Evolutionary conservation across 2,113 vertebrate genomes (phyloP), one percentile per base, ranked within the genome.

Genomic region (Pandion haliaetus): DNA sequence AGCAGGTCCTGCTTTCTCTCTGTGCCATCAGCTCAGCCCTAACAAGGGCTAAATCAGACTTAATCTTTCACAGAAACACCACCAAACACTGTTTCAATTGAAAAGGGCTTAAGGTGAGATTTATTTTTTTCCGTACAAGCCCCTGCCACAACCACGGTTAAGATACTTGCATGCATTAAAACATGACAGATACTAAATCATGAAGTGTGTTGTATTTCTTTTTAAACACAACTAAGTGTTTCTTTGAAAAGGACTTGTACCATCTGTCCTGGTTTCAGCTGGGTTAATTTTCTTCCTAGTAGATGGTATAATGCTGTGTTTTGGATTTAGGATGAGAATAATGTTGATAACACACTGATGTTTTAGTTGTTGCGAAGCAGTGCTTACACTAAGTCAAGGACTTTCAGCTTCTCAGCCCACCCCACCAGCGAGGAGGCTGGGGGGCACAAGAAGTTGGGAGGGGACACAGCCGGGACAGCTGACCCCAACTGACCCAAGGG

Each of bases 81-180:
- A 49, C 62, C 58, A 86, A 84, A 80, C 23, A 42, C 34, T 42
- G 79, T 88, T 96, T 86, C 86, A 90, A 84, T 63, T 66, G 88
- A 83, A 90, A 96, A 86, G 83, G 88, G 82, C 72, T 94, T 93
- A 96, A 78, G 67, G 76, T 78, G 63, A 96, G 80, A 92, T 86
- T 86, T 88, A 47, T 20, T 55, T 92, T 88, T 59, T 62, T 45
- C 62, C 23, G 25, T 12, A 40, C 20, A 83, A 80, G 44, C 55
- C 83, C 44, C 80, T 78, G 45, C 34, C 59, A 66, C 50, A 86
- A 58, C 13, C 79, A 73, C 55, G 59, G 42, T 34, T 47, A 81
- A 88, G 55, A 83, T 9, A n/a, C 26, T 54, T 57, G 49, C 32
- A 45, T 42, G 26, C 42, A 36, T 54, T 76, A 76, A 82, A 85